These are phyloP conservation scores for Goniozus legneri DNA, from an alignment of 1,140 invertebrate genomes.

Conservation along the genomic window DNA sequence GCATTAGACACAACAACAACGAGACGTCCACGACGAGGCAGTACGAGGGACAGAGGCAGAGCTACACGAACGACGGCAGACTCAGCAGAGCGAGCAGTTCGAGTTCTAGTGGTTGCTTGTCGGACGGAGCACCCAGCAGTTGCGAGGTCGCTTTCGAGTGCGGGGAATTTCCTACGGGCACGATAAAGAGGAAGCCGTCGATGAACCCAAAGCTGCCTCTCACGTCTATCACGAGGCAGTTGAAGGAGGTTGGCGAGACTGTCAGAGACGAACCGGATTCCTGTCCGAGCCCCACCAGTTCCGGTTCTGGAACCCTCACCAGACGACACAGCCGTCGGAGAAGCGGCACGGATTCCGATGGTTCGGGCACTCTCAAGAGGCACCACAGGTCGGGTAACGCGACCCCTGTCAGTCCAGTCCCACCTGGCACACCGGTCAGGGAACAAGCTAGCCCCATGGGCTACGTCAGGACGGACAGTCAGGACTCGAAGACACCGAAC, in stretches of 20 bases:
- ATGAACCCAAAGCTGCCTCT: constrained; percentile 87
- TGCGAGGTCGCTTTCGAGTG: constrained; percentile 59
- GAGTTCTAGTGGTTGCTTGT: constrained; percentile 75
- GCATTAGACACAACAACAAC: constrained; percentile 53
- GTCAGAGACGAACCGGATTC: constrained; percentile 48
- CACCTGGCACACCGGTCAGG: constrained; percentile 52
- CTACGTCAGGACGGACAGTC: constrained; percentile 40
- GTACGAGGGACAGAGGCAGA: constrained; percentile 50
- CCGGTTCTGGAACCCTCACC: constrained; percentile 55
- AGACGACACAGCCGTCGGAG: constrained; percentile 58
- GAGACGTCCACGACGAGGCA: constrained; percentile 53
- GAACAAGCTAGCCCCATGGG: constrained; percentile 50
- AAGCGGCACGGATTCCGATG: constrained; percentile 59
- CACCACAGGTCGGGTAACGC: constrained; percentile 54
- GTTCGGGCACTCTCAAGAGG: constrained; percentile 63
- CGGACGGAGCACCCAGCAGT: constrained; percentile 68
- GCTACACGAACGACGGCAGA: constrained; percentile 54
- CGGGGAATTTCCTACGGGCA: constrained; percentile 58
- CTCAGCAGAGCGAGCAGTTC: constrained; percentile 72
- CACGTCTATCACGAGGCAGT: constrained; percentile 83
- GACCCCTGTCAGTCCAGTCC: constrained; percentile 53
- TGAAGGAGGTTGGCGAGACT: constrained; percentile 77
- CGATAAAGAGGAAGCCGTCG: constrained; percentile 84
- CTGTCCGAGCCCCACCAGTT: constrained; percentile 48
- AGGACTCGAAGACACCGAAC: constrained; percentile 46